Conservation (phyloP, 2,113 vertebrate species). For the Panurus biarmicus region DNA sequence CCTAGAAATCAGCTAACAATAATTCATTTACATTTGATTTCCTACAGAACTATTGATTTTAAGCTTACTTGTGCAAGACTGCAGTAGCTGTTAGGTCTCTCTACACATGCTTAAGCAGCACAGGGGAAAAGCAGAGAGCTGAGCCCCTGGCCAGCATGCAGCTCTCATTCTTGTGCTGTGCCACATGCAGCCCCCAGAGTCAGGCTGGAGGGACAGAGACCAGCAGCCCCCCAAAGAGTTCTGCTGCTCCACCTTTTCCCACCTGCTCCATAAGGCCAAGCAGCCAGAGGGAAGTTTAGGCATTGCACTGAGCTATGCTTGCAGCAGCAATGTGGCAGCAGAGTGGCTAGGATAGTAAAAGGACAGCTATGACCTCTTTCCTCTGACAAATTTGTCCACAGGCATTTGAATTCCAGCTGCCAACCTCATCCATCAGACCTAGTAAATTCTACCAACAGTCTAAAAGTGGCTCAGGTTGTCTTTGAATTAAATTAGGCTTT, state of each 20-base stretch:
- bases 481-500: background rate
- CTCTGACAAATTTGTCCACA: background rate
- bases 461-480: background rate
- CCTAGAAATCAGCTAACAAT: background rate
- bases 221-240: background rate
- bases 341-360: background rate
- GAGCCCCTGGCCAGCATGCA: background rate
- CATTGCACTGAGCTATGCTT: fast-evolving
- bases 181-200: fast-evolving
- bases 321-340: background rate
- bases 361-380: background rate
- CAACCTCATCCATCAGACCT: background rate
- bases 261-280: background rate
- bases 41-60: background rate
- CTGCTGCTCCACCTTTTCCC: background rate
- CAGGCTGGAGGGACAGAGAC: background rate
- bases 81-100: background rate
- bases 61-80: background rate
- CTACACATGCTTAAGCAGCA: background rate
- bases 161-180: background rate
- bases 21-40: background rate
- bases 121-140: fast-evolving
- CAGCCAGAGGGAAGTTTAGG: background rate
- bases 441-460: background rate
- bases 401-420: background rate